phyloP scores from a whole-genome alignment of 1,140 invertebrate genomes.

The Zelostemma sp. region DNA sequence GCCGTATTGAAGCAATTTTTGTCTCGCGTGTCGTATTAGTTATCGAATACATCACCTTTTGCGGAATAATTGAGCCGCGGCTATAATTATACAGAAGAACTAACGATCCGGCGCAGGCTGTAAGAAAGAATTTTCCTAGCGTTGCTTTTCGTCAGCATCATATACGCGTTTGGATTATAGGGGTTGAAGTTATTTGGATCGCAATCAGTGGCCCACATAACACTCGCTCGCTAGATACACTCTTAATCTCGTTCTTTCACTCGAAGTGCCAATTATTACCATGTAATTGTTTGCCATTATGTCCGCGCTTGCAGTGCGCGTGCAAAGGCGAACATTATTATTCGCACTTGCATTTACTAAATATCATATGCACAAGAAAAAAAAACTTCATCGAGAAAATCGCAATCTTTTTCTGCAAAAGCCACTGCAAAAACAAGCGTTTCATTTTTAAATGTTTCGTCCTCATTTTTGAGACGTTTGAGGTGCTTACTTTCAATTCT shows the following conservation, averaged over 20 bases:
- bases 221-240: conserved; percentile 24
- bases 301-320: conserved; percentile 35
- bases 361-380: conserved; percentile 19
- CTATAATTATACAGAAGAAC: background rate
- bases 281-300: conserved; percentile 58
- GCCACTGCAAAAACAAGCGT: no score
- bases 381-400: background rate
- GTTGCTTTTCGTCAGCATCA: background rate
- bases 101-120: background rate
- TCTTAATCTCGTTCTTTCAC: conserved; percentile 39
- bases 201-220: conserved; percentile 55
- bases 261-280: conserved; percentile 54
- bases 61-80: background rate
- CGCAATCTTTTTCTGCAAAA: background rate
- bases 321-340: conserved; percentile 57
- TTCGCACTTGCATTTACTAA: conserved; percentile 50
- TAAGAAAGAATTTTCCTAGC: background rate
- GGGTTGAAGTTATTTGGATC: conserved; percentile 15
- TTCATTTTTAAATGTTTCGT: no score
- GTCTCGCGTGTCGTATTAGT: background rate
- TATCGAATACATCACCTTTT: background rate
- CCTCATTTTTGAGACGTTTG: no score
- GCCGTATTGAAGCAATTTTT: background rate
- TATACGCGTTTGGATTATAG: conserved; percentile 9
- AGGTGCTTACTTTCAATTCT: no score